Percentiles rank a stretch among this genome's conserved stretches.
phyloP scores from a whole-genome alignment of 1,140 invertebrate species.

The Campoletis sonorensis region DNA sequence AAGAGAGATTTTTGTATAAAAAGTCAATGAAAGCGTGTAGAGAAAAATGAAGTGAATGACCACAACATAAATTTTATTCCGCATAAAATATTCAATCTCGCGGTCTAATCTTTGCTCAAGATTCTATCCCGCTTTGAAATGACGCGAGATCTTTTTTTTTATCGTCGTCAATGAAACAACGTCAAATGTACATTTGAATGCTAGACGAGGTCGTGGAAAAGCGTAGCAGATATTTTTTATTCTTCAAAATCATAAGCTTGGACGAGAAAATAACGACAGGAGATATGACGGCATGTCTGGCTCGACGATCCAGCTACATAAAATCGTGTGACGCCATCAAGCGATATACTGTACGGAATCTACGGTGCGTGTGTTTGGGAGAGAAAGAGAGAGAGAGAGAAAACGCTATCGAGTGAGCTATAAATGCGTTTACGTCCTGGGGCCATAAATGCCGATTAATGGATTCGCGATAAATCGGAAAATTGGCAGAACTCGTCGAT shows the following conservation, averaged over 20 bases:
- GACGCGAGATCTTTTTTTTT: background rate
- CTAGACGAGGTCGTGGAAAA: too few species aligned
- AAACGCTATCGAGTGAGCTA: conserved; percentile 34
- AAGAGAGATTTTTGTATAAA: too few species aligned
- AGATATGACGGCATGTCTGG: conserved; percentile 9
- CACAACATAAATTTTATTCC: background rate
- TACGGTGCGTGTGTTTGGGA: background rate
- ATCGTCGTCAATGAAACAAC: background rate
- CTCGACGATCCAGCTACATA: conserved; percentile 1
- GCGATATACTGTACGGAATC: background rate
- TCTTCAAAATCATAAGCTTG: too few species aligned
- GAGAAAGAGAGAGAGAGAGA: conserved; percentile 23
- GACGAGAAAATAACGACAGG: background rate
- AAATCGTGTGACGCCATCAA: conserved; percentile 10
- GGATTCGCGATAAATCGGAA: conserved; percentile 39
- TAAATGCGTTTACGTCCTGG: conserved; percentile 40
- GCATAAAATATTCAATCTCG: background rate
- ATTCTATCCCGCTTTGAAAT: background rate
- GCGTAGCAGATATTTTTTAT: too few species aligned
- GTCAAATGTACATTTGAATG: background rate
- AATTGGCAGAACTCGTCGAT: conserved; percentile 37
- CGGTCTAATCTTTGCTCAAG: background rate
- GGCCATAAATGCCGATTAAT: conserved; percentile 45
- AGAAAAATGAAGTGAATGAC: background rate
- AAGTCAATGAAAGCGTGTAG: too few species aligned